Base-by-base conservation (phyloP, 2,888 invertebrate genomes). In the Drosophila acutilabella region DNA sequence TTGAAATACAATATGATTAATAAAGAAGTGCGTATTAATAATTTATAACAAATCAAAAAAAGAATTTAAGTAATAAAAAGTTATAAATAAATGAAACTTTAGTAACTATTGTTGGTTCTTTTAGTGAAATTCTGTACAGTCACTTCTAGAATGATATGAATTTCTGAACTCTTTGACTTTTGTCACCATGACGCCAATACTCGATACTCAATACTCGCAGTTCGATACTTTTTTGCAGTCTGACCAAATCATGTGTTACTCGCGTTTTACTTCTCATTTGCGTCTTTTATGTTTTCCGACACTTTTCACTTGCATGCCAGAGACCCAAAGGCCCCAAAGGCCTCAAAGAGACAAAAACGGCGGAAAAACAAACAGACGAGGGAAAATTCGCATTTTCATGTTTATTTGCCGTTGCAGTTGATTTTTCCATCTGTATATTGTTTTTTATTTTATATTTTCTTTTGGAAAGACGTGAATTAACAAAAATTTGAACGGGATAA, bases 281-380 rank as follows among this genome's bases (percentile, higher is more conserved):
- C 42, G 47, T 53, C 86, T 86, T 86, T 82, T 44, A 83, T 80
- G 74, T 86, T 76, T 83, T 54, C 82, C 82, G 82, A 74, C 83
- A 80, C 66, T 80, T 86, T 82, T 85, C 86, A 76, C 88, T 85
- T 57, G 77, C 53, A 50, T 26, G 61, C 64, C 18, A 64, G 16
- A 30, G 36, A 54, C 41, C 2, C 23, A 23, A 23, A 1, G 23
- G 61, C 64, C 18, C 65, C 52, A 33, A 40, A 44, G 74, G 69
- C 61, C 54, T 40, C 64, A 61, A 50, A 67, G 64, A 70, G 57
- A 57, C 51, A 44, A 20, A 68, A 64, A 4, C 11, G 36, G 11
- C 13, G 11, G 36, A 36, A 36, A 36, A 36, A 36, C 36, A 64
- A 41, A 50, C 40, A 69, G 47, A 74, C 38, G 23, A 48, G 20